Conservation (phyloP, 1,140 invertebrate genomes). For the Ctenoplectra terminalis region DNA sequence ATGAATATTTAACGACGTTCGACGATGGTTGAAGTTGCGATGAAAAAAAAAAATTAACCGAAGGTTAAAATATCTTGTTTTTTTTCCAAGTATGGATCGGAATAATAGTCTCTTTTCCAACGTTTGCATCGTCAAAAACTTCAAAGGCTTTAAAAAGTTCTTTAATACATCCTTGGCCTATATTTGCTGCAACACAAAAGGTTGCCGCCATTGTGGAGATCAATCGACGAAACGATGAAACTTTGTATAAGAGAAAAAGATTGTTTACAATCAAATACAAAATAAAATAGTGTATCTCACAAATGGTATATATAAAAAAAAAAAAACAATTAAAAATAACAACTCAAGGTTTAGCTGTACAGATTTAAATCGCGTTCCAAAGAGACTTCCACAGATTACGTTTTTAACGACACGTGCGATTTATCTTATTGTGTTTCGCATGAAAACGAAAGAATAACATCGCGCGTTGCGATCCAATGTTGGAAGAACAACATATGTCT, state of each 20-base stretch:
- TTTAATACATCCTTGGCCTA: neutral
- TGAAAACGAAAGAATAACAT: conserved; percentile 44
- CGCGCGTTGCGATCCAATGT: neutral
- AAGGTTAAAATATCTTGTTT: no score
- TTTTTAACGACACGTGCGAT: conserved; percentile 2
- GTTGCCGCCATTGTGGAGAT: neutral
- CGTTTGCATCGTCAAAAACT: neutral
- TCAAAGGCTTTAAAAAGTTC: neutral
- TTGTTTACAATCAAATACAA: neutral
- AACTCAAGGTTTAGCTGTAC: no score
- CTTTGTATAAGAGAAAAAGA: neutral
- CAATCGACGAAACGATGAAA: neutral
- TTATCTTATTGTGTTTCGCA: neutral
- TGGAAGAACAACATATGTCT: conserved; percentile 66
- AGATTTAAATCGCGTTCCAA: neutral
- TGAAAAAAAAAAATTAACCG: no score
- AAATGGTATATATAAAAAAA: neutral
- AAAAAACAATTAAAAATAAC: no score
- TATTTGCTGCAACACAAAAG: neutral
- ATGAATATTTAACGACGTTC: no score
- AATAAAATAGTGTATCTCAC: neutral
- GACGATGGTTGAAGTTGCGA: no score
- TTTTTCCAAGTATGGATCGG: neutral
- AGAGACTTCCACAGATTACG: neutral
- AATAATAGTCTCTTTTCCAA: neutral